phyloP scores from a whole-genome alignment of 2,888 invertebrate genomes.

The Zootermopsis nevadensis region DNA sequence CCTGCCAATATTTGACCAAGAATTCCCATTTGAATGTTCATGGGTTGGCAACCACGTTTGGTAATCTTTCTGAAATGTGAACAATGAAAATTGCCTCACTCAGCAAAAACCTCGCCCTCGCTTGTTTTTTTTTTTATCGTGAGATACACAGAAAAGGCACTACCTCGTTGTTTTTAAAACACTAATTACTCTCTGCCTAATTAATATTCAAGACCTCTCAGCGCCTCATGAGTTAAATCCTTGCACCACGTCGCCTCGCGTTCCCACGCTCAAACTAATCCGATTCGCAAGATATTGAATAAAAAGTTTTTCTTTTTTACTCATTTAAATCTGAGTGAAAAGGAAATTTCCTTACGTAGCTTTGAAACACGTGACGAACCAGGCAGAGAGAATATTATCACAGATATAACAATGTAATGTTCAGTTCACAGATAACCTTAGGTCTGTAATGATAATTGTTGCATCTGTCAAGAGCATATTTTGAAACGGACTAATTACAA shows the following conservation, averaged over 20 bases:
- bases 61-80: slow-evolving; percentile 31
- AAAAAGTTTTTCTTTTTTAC: slow-evolving; percentile 18
- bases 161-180: background rate
- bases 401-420: too few species aligned
- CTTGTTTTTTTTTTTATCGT: too few species aligned
- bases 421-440: too few species aligned
- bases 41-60: slow-evolving; percentile 29
- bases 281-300: slow-evolving; percentile 49
- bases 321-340: background rate
- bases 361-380: background rate
- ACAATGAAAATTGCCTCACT: slow-evolving; percentile 42
- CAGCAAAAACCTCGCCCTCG: slow-evolving; percentile 39
- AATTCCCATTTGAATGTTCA: slow-evolving; percentile 41
- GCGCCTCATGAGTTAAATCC: slow-evolving; percentile 60
- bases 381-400: too few species aligned
- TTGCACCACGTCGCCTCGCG: background rate
- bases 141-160: slow-evolving; percentile 30
- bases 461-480: too few species aligned
- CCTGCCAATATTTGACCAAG: slow-evolving; percentile 38
- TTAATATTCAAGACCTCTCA: slow-evolving; percentile 73
- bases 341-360: background rate
- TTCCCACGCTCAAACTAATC: slow-evolving; percentile 39
- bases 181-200: slow-evolving; percentile 70
- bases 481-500: too few species aligned
- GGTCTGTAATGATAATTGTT: too few species aligned